Percentiles rank a stretch among this genome's conserved stretches.
Conservation (phyloP, 2,113 vertebrate genomes). For the human (Homo sapiens) region DNA sequence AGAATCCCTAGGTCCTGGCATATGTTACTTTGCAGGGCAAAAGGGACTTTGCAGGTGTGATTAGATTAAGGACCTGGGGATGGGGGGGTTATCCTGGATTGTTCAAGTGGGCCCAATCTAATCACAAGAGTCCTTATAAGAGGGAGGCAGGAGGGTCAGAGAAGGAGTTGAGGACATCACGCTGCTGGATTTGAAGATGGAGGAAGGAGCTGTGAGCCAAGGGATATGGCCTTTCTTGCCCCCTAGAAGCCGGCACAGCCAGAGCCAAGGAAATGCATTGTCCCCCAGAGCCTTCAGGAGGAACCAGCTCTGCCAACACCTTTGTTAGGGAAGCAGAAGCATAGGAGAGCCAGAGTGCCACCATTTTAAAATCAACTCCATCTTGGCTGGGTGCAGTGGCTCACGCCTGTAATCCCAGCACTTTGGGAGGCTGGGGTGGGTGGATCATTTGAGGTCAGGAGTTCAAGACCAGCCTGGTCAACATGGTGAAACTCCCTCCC, state of each 20-base stretch:
- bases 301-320: background rate
- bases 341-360: no score
- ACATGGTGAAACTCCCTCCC: no score
- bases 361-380: no score
- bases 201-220: no score
- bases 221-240: background rate
- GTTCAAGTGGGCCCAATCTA: background rate
- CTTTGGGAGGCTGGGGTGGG: no score
- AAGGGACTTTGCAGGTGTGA: background rate
- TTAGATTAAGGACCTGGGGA: background rate
- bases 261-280: background rate
- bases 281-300: background rate
- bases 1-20: background rate
- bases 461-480: no score
- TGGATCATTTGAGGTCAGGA: no score
- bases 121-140: background rate
- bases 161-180: background rate
- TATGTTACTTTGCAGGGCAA: background rate
- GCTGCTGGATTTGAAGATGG: background rate
- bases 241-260: no score
- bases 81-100: background rate
- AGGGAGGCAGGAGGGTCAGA: background rate
- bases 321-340: no score
- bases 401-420: no score
- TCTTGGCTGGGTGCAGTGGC: no score